Percentiles rank a stretch among this genome's conserved stretches.
These are phyloP conservation scores for Argyrosomus japonicus DNA, from an alignment of 2,113 vertebrate genomes.

Conservation along the genomic window DNA sequence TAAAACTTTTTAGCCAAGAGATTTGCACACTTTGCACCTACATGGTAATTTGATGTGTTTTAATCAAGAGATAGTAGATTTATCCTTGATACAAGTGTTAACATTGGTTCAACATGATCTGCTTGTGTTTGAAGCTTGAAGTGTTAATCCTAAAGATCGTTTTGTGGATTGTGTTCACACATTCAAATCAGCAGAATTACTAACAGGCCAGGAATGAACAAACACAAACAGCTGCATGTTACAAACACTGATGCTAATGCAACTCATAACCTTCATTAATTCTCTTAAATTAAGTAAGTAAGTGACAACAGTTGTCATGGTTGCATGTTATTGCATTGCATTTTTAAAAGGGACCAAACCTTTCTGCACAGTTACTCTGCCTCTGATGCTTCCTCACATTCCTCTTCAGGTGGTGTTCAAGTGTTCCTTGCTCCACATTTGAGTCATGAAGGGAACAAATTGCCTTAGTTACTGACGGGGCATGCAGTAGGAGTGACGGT, in stretches of 20 bases:
- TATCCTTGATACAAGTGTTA: background rate
- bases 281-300: too few species aligned
- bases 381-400: background rate
- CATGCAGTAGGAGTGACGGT: background rate
- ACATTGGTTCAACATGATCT: background rate
- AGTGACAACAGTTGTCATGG: background rate
- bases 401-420: background rate
- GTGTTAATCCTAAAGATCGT: background rate
- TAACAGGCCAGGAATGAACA: too few species aligned
- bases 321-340: background rate
- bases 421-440: too few species aligned
- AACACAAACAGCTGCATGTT: too few species aligned
- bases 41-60: constrained; percentile 14
- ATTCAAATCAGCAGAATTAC: background rate
- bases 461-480: background rate
- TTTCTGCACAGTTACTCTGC: background rate
- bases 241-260: too few species aligned
- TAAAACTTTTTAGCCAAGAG: constrained; percentile 10
- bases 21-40: constrained; percentile 34
- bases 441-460: background rate
- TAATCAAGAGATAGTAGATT: background rate
- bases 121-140: background rate
- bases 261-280: too few species aligned
- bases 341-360: background rate
- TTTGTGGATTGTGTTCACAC: background rate